A percentile compares a stretch with the other conserved stretches of the same genome.
Evolutionary conservation across 2,888 invertebrate genomes (phyloP).

Genomic region (Venustoraphidia nigricollis): DNA sequence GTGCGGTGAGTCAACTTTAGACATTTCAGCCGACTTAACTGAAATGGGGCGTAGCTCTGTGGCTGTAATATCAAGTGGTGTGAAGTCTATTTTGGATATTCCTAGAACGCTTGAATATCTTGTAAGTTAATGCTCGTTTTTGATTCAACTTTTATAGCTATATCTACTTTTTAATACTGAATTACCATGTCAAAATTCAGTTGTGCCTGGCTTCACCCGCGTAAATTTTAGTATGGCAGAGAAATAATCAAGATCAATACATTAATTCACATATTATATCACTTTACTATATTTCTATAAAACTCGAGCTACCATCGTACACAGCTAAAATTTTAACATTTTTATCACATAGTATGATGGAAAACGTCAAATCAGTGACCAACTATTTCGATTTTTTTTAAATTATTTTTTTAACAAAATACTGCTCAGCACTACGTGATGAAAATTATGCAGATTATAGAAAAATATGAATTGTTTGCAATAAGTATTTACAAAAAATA

Average conservation of each 20-base stretch:
- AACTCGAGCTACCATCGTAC: too few species aligned
- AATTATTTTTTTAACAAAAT: too few species aligned
- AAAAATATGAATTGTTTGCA: not conserved
- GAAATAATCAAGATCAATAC: too few species aligned
- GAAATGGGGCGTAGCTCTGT: constrained; percentile 80
- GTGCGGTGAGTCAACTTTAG: constrained; percentile 69
- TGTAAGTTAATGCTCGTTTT: constrained; percentile 32
- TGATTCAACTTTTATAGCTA: too few species aligned
- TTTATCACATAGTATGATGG: too few species aligned
- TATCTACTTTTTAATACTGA: not conserved
- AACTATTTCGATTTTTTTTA: too few species aligned
- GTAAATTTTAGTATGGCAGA: too few species aligned
- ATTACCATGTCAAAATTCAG: not conserved
- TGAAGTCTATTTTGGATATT: constrained; percentile 95
- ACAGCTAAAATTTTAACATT: too few species aligned
- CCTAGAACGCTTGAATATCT: constrained; percentile 85
- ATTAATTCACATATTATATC: too few species aligned
- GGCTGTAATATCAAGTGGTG: constrained; percentile 87
- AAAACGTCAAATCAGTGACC: too few species aligned
- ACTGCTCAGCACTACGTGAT: not conserved
- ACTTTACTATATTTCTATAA: too few species aligned
- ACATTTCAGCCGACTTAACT: constrained; percentile 86
- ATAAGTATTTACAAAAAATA: not conserved
- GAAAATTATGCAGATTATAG: not conserved
- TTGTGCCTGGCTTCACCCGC: too few species aligned